Evolutionary conservation across 2,113 vertebrate genomes (phyloP).

Genomic region (Parus major): DNA sequence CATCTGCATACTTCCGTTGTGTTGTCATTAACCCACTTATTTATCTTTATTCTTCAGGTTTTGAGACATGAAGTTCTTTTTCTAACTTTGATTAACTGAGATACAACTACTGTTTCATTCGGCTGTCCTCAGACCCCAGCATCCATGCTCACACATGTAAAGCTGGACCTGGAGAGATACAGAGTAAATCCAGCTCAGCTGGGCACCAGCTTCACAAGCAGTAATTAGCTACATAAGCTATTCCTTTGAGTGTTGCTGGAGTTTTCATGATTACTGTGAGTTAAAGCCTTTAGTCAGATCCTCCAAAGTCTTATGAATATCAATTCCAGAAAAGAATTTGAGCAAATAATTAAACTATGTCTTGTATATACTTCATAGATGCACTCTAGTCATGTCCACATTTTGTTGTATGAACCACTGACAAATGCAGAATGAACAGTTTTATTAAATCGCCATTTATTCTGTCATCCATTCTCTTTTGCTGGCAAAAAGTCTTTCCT

Average conservation of each 20-base stretch:
- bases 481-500: background rate
- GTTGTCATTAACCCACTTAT: background rate
- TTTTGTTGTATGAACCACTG: background rate
- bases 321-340: background rate
- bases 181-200: background rate
- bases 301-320: background rate
- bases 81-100: background rate
- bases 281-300: background rate
- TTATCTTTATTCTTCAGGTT: background rate
- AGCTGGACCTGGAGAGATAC: background rate
- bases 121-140: background rate
- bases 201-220: background rate
- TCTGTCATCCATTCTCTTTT: background rate
- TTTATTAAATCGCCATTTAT: background rate
- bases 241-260: background rate
- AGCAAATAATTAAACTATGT: background rate
- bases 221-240: background rate
- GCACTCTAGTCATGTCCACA: background rate
- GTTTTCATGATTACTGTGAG: background rate
- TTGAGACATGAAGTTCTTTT: background rate
- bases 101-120: background rate
- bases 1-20: background rate
- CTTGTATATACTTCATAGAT: background rate
- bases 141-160: background rate
- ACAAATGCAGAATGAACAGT: background rate